Percentiles rank a stretch among this genome's conserved stretches.
Conservation (phyloP, 2,888 invertebrate species). For the Crematogaster levior region DNA sequence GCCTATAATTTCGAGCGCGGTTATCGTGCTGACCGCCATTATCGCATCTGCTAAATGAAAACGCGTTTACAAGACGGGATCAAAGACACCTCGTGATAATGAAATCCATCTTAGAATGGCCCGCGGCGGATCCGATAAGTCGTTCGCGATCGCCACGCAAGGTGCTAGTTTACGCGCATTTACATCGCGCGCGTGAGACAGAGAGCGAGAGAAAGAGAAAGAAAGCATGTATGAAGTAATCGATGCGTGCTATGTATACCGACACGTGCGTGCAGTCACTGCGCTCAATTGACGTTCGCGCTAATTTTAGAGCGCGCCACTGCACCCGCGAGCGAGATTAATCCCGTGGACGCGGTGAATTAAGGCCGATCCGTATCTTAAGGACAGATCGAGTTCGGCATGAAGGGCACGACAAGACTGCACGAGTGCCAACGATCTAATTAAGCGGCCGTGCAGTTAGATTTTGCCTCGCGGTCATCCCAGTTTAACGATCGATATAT, state of each 20-base stretch:
- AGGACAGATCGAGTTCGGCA: conserved; percentile 57
- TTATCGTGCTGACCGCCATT: conserved; percentile 16
- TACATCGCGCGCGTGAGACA: conserved; percentile 5
- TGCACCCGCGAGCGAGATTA: conserved; percentile 64
- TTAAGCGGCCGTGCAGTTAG: conserved; percentile 69
- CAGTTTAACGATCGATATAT: conserved; percentile 13
- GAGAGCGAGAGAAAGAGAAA: background rate
- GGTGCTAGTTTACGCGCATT: conserved; percentile 32
- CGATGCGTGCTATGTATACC: conserved; percentile 13
- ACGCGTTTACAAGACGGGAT: conserved; percentile 11
- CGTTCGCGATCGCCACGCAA: conserved; percentile 25
- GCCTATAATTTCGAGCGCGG: conserved; percentile 11
- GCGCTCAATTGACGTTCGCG: conserved; percentile 56
- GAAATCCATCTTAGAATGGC: conserved; percentile 28
- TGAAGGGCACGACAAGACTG: conserved; percentile 62
- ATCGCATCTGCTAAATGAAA: background rate
- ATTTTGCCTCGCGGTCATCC: conserved; percentile 42
- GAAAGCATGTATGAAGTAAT: conserved; percentile 38
- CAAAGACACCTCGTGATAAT: conserved; percentile 30
- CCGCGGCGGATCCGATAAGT: conserved; percentile 31
- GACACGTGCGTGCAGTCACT: conserved; percentile 44
- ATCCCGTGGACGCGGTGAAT: conserved; percentile 68
- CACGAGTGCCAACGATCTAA: conserved; percentile 66
- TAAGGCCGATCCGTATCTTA: conserved; percentile 72
- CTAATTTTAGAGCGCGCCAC: conserved; percentile 68